Percentiles rank a stretch among this genome's conserved stretches.
Conservation (phyloP, 92 coral and sea anemone genomes). For the Epizoanthus stellaris region DNA sequence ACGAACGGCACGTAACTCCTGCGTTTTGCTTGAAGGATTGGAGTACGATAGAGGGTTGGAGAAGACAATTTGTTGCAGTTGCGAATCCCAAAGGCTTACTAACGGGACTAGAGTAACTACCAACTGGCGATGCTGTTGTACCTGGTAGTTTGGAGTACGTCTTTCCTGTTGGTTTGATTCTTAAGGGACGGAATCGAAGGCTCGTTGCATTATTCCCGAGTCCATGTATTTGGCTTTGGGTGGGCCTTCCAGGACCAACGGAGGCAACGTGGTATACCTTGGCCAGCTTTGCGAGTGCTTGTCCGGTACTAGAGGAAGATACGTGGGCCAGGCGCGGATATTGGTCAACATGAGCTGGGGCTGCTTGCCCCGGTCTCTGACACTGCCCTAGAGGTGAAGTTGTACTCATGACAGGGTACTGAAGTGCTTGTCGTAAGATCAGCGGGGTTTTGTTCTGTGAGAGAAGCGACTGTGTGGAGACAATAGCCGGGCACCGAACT, state of each 20-base stretch:
- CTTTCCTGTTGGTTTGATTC: not conserved
- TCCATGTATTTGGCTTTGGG: not conserved
- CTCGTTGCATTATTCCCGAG: not conserved
- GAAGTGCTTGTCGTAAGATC: constrained; percentile 2
- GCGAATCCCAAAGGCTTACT: not conserved
- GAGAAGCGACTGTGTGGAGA: not conserved
- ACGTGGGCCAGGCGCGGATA: not conserved
- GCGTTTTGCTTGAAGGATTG: not conserved
- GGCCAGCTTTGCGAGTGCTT: not conserved
- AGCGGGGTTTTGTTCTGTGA: not conserved
- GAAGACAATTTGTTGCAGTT: not conserved
- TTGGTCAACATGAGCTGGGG: not conserved
- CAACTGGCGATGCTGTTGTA: not conserved
- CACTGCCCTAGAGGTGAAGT: not conserved
- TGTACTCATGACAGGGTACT: constrained; percentile 4
- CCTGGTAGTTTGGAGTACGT: not conserved
- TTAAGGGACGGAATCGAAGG: not conserved
- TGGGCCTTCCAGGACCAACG: not conserved
- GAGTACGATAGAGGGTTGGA: constrained; percentile 12
- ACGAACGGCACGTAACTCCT: not conserved
- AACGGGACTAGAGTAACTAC: not conserved
- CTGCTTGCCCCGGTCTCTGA: not conserved
- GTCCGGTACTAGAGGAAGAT: not conserved
- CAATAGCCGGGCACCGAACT: not conserved
- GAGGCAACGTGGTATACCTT: not conserved